Conservation (phyloP, 2,797 vertebrate genomes). For the Syngnathus rostellatus region DNA sequence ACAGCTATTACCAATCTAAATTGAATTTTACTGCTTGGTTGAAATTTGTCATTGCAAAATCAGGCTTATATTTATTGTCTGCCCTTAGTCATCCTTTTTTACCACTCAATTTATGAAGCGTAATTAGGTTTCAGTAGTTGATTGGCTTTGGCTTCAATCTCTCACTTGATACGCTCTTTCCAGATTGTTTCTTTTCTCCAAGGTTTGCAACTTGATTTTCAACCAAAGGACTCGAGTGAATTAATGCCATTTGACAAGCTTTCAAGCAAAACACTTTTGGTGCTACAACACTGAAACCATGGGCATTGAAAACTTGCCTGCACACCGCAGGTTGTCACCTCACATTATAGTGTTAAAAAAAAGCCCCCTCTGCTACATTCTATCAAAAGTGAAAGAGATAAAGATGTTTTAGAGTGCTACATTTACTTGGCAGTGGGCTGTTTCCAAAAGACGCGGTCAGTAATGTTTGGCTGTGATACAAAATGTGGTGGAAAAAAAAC, state of each 20-base stretch:
- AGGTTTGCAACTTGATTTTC: not conserved
- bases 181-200: not conserved
- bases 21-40: not conserved
- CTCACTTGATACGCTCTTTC: not conserved
- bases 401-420: not conserved
- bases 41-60: not conserved
- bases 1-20: not conserved
- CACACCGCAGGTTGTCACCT: slow-evolving; percentile 32
- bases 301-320: slow-evolving; percentile 6
- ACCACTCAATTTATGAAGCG: not conserved
- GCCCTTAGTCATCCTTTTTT: not conserved
- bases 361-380: slow-evolving; percentile 3
- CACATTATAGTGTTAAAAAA: slow-evolving; percentile 32
- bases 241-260: slow-evolving; percentile 21
- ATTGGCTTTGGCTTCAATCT: not conserved
- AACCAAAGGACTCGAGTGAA: slow-evolving; percentile 40
- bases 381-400: not conserved
- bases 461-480: not conserved
- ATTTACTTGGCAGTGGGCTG: not conserved
- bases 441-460: not conserved
- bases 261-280: slow-evolving; percentile 12
- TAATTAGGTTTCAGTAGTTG: not conserved
- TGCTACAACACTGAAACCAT: slow-evolving; percentile 8
- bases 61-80: not conserved
- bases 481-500: not conserved